These are phyloP conservation scores for Acronicta alni DNA, from an alignment of 2,888 invertebrate genomes.

Conservation along the genomic window DNA sequence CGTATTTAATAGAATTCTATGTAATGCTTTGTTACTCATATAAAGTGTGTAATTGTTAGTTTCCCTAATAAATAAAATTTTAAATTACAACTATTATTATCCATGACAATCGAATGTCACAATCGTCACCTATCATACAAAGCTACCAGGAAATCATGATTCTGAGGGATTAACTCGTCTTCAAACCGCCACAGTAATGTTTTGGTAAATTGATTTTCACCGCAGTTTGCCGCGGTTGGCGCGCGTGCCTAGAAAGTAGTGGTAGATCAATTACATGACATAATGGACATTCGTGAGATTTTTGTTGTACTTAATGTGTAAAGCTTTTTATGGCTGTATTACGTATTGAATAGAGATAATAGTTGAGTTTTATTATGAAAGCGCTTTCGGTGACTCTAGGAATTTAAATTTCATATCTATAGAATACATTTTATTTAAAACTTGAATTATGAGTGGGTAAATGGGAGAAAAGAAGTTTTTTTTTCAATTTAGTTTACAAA, in stretches of 20 bases:
- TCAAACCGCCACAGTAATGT: slow-evolving; percentile 31
- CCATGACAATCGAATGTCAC: slow-evolving; percentile 44
- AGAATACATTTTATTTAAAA: not conserved
- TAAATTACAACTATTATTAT: slow-evolving; percentile 27
- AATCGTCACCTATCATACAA: slow-evolving; percentile 41
- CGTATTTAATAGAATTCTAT: too few relatives aligned
- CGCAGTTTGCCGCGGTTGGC: slow-evolving; percentile 31
- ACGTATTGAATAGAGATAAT: slow-evolving; percentile 42
- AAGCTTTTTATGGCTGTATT: slow-evolving; percentile 35
- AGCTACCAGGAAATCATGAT: slow-evolving; percentile 51
- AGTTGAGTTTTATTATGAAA: slow-evolving; percentile 20
- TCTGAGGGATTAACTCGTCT: slow-evolving; percentile 40
- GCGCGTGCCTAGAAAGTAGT: slow-evolving; percentile 54
- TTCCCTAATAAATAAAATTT: too few relatives aligned
- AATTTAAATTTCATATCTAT: not conserved
- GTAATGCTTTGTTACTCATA: too few relatives aligned
- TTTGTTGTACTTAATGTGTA: slow-evolving; percentile 37
- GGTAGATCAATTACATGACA: slow-evolving; percentile 51
- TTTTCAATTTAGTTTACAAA: too few relatives aligned
- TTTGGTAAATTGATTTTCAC: slow-evolving; percentile 52
- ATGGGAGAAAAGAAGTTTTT: too few relatives aligned
- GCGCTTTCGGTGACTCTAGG: not conserved
- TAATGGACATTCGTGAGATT: slow-evolving; percentile 49
- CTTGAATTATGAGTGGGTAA: too few relatives aligned
- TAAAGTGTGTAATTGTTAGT: too few relatives aligned